Evolutionary conservation across 2,797 vertebrate species (phyloP).

Genomic region (Lycodopsis pacificus): DNA sequence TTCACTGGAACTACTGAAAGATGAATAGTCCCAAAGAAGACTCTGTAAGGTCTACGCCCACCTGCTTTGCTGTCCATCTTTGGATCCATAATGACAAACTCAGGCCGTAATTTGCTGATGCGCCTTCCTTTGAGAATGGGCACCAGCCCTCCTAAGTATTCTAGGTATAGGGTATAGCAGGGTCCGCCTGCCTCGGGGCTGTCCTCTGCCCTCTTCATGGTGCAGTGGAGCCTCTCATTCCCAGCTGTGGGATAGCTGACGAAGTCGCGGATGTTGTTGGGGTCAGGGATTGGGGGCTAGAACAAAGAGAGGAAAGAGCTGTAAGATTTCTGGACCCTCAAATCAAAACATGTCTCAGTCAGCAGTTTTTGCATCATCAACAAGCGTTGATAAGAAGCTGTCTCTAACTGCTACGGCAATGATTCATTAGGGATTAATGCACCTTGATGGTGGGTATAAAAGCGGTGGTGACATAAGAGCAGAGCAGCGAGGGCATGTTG

Average conservation of each 20-base stretch:
- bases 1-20: background rate
- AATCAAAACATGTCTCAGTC: slow-evolving; percentile 43
- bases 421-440: slow-evolving; percentile 24
- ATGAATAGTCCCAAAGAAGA: background rate
- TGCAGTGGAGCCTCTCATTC: slow-evolving; percentile 97
- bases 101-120: slow-evolving; percentile 96
- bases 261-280: slow-evolving; percentile 99
- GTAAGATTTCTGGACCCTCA: slow-evolving; percentile 36
- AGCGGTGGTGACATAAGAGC: slow-evolving; percentile 96
- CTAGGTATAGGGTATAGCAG: slow-evolving; percentile 96
- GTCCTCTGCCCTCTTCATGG: slow-evolving; percentile 97
- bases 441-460: slow-evolving; percentile 99
- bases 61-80: slow-evolving; percentile 96
- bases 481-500: slow-evolving; percentile 95
- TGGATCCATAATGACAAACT: slow-evolving; percentile 99
- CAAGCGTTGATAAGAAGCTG: background rate
- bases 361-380: slow-evolving; percentile 35
- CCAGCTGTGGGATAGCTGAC: slow-evolving; percentile 98
- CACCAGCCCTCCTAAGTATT: slow-evolving; percentile 96
- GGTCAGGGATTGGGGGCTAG: slow-evolving; percentile 98
- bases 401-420: background rate
- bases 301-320: slow-evolving; percentile 65
- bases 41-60: slow-evolving; percentile 60
- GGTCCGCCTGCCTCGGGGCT: slow-evolving; percentile 97
- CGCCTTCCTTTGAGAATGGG: slow-evolving; percentile 98